Base-by-base conservation (phyloP, 2,113 vertebrate species). In the Scomber japonicus region DNA sequence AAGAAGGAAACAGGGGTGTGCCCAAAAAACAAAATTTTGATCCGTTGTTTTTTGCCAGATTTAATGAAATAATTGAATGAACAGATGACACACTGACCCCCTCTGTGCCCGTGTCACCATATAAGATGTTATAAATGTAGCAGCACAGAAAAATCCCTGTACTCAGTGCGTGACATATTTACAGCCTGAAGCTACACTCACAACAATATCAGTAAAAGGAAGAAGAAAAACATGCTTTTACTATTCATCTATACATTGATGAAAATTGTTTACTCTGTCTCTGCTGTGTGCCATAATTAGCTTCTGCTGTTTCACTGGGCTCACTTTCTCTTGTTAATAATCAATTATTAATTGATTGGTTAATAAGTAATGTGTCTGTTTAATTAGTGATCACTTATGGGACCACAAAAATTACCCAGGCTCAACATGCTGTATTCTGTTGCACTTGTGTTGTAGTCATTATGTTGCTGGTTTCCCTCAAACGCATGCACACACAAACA, bases 321-420 rank as follows among this genome's bases (percentile, higher is more conserved):
- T 85, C 64, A 71, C 40, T 78, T 88, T 85, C 59, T 86, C 82
- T 82, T 87, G 83, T 91, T 90, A 91, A 89, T 90, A 86, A 90
- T 93, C 73, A 82, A 94, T 91, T 86, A 92, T 91, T 90, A 73
- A 93, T 79, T 55, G 61, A 81, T 86, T 78, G 67, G 40, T 92
- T 78, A 92, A 93, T 92, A 91, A 89, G 74, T 91, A 84, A 89
- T 90, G 85, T 55, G 27, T 81, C 75, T 91, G 72, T 86, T 93
- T 76, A 93, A 93, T 92, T 88, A 92, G 74, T 82, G 65, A 93
- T 85, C 71, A 79, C 71, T 77, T 67, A 56, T 82, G 92, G 84
- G 91, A 88, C 63, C 30, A 1, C 48, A 73, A 49, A 77, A 71
- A 44, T 80, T 59, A 75, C 60, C 50, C 45, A 2, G 14, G 59